These are phyloP conservation scores for Tragelaphus eurycerus DNA, from an alignment of 2,797 vertebrate genomes.

Conservation along the genomic window DNA sequence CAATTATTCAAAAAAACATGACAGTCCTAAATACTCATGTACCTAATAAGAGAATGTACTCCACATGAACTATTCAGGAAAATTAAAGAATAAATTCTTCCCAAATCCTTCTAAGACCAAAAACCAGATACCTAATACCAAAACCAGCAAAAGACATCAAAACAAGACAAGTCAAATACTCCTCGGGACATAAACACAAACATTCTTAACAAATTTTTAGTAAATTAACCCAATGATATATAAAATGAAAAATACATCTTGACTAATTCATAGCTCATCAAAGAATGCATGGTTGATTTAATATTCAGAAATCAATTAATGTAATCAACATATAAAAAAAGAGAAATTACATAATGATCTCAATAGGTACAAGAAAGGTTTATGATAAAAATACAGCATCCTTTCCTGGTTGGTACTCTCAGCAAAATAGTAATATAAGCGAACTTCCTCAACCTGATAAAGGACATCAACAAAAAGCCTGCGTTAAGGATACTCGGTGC, in stretches of 20 bases:
- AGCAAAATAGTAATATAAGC: neutral
- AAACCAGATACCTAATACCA: neutral
- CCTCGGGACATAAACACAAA: neutral
- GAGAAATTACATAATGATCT: neutral
- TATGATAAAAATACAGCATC: neutral
- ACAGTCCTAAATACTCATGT: too few species aligned
- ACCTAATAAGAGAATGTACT: neutral
- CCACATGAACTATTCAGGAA: neutral
- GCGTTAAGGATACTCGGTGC: fast-evolving
- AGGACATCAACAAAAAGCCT: neutral
- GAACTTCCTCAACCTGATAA: neutral
- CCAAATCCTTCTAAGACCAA: neutral
- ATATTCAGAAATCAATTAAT: neutral
- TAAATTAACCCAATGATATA: neutral
- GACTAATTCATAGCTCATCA: neutral
- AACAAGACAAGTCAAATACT: neutral
- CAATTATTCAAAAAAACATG: neutral
- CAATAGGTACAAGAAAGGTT: neutral
- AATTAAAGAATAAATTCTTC: neutral
- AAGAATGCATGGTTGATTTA: neutral
- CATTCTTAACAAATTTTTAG: neutral
- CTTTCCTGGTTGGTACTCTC: neutral
- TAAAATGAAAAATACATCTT: neutral
- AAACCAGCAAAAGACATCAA: neutral
- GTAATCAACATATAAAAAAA: neutral